A percentile compares a stretch with the other conserved stretches of the same genome.
Evolutionary conservation across 2,797 vertebrate species (phyloP).

Genomic region (Centroberyx gerrardi): DNA sequence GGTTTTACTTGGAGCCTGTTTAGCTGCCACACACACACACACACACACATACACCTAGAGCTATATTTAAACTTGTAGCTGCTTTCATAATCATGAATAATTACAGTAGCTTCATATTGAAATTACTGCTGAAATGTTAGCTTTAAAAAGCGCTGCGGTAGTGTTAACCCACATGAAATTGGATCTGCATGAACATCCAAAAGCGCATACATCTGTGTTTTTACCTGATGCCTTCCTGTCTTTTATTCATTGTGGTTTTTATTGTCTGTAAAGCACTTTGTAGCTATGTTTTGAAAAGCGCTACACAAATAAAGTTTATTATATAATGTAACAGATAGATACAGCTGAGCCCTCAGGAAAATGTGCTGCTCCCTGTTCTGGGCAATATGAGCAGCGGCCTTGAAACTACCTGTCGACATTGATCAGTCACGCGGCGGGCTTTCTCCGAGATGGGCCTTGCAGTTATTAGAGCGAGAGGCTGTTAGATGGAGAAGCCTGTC

Average conservation of each 20-base stretch:
- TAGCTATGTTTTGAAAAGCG: constrained; percentile 35
- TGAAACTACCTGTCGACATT: constrained; percentile 87
- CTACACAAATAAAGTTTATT: constrained; percentile 73
- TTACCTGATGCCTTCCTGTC: constrained; percentile 27
- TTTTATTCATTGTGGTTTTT: constrained; percentile 33
- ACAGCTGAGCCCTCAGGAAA: constrained; percentile 77
- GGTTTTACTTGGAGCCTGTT: constrained; percentile 38
- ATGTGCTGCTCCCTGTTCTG: constrained; percentile 68
- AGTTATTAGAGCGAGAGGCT: constrained; percentile 86
- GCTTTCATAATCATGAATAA: constrained; percentile 31
- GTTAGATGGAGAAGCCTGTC: constrained; percentile 80
- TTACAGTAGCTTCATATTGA: constrained; percentile 30
- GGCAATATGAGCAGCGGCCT: constrained; percentile 79
- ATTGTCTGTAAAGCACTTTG: constrained; percentile 67
- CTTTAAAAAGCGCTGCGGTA: constrained; percentile 59
- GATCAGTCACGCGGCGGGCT: constrained; percentile 81
- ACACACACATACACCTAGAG: constrained; percentile 9
- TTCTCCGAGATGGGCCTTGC: constrained; percentile 81
- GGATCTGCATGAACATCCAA: constrained; percentile 48
- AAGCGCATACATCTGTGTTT: constrained; percentile 53
- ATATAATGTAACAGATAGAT: constrained; percentile 67
- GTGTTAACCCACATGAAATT: constrained; percentile 26
- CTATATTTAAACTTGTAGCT: constrained; percentile 35
- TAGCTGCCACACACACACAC: constrained; percentile 6
- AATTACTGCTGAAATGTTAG: constrained; percentile 32